These are phyloP conservation scores for Aulostomus chinensis DNA, from an alignment of 2,797 vertebrate species.

Conservation along the genomic window DNA sequence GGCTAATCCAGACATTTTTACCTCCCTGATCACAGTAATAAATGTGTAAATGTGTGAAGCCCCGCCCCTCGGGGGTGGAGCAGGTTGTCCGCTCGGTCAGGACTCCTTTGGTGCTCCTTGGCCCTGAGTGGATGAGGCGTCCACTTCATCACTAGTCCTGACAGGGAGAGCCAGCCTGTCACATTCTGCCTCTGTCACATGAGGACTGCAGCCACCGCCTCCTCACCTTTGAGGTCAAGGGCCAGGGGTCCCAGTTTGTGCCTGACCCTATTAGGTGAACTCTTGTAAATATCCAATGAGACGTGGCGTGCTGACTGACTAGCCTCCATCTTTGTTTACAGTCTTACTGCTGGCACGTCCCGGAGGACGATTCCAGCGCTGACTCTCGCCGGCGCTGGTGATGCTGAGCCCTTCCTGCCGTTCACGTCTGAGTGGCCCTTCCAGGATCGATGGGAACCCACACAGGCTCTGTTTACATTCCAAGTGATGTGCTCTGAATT, in stretches of 20 bases:
- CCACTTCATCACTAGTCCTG: too few relatives aligned
- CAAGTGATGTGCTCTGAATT: conserved; percentile 57
- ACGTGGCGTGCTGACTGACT: conserved; percentile 37
- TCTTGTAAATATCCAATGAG: conserved; percentile 66
- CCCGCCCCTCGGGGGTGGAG: too few relatives aligned
- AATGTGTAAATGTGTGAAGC: too few relatives aligned
- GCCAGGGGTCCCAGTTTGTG: too few relatives aligned
- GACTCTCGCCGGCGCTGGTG: conserved; percentile 52
- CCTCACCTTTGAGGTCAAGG: not conserved
- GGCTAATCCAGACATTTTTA: too few relatives aligned
- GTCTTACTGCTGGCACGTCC: conserved; percentile 54
- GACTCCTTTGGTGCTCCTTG: too few relatives aligned
- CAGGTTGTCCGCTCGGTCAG: too few relatives aligned
- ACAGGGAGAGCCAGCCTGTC: too few relatives aligned
- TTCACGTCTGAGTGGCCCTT: conserved; percentile 33
- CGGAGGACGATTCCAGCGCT: conserved; percentile 57
- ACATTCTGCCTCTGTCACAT: not conserved
- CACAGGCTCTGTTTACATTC: conserved; percentile 66
- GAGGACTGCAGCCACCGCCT: not conserved
- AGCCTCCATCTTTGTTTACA: conserved; percentile 41
- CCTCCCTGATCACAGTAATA: too few relatives aligned
- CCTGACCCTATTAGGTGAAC: conserved; percentile 46
- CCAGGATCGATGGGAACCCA: conserved; percentile 54
- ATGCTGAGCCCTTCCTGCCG: conserved; percentile 41
- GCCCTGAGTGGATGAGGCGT: too few relatives aligned